phyloP scores from a whole-genome alignment of 1,140 invertebrate species.

The Diorhabda carinulata region DNA sequence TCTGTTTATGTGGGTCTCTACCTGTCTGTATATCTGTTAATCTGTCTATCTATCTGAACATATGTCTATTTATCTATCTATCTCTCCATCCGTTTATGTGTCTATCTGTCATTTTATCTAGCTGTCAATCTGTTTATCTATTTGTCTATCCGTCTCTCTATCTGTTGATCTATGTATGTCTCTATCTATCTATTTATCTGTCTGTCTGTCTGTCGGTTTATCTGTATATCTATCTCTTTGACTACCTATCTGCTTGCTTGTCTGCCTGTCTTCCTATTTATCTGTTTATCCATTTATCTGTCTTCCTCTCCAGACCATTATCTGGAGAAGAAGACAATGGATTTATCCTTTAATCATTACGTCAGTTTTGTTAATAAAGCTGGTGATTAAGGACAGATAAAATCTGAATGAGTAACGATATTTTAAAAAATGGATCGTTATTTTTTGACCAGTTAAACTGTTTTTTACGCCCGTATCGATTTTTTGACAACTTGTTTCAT shows the following conservation, averaged over 20 bases:
- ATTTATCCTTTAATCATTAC: too few species aligned
- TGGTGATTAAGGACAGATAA: too few species aligned
- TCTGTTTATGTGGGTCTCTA: conserved; percentile 14
- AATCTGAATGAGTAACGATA: too few species aligned
- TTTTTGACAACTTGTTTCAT: background rate
- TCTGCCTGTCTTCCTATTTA: conserved; percentile 5
- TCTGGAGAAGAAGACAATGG: too few species aligned
- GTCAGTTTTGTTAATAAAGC: too few species aligned
- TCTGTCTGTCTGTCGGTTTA: conserved; percentile 10
- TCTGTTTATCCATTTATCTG: conserved; percentile 7
- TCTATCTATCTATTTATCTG: background rate
- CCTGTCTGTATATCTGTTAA: conserved; percentile 10
- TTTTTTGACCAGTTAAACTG: too few species aligned
- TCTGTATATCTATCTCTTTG: conserved; percentile 7
- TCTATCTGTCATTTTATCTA: conserved; percentile 5
- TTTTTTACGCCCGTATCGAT: too few species aligned
- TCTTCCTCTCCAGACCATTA: background rate
- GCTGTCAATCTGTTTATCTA: background rate
- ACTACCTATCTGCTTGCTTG: background rate
- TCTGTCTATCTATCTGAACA: conserved; percentile 8
- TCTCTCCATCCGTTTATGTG: conserved; percentile 5
- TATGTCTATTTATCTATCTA: conserved; percentile 4
- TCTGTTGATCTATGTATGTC: background rate
- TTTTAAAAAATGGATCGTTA: too few species aligned
- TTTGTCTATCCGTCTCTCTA: too few species aligned